Evolutionary conservation across 1,140 invertebrate genomes (phyloP), one percentile per base, ranked within the genome.

Genomic region (Sweltsa coloradensis): DNA sequence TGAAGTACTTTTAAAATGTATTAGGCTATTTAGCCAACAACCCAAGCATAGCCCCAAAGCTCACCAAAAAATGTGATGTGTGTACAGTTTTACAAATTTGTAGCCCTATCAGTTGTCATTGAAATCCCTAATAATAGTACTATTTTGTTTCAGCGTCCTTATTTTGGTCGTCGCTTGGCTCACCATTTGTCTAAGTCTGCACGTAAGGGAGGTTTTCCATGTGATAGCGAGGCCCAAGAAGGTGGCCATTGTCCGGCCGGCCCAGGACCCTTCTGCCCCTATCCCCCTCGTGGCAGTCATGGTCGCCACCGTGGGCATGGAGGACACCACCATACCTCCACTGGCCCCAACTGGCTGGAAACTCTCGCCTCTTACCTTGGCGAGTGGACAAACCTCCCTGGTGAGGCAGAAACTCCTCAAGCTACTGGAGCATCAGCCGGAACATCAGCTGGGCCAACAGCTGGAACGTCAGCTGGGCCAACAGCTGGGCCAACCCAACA

Each of bases 131-230:
- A n/a, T n/a, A n/a, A n/a, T n/a, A n/a, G n/a, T n/a, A n/a, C n/a
- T n/a, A n/a, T n/a, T 5, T 37, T 5, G 7, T n/a, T 5, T 26
- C 22, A 47, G 46, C 46, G 39, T 13, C 46, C 37, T 41, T 39
- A 41, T 21, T 47, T 47, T 27, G 39, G 39, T 6, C 26, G 22
- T 5, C 26, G 39, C 23, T 27, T 47, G n/a, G 46, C 39, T 5
- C 46, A 47, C 34, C 46, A 41, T 19, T 21, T 47, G 19, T 16
- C 37, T 27, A 47, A 47, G 23, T 7, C 46, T 6, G 21, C 11
- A 1, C 34, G 24, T 7, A 23, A 21, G 34, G 9, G 25, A 21
- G 14, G 25, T 18, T 9, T 31, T n/a, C 14, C 7, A 9, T 16
- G 4, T n/a, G 36, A 23, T 9, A n/a, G 4, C 14, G 14, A 23